Evolutionary conservation across 2,113 vertebrate genomes (phyloP), one percentile per base, ranked within the genome.

Genomic region (Xiphias gladius): DNA sequence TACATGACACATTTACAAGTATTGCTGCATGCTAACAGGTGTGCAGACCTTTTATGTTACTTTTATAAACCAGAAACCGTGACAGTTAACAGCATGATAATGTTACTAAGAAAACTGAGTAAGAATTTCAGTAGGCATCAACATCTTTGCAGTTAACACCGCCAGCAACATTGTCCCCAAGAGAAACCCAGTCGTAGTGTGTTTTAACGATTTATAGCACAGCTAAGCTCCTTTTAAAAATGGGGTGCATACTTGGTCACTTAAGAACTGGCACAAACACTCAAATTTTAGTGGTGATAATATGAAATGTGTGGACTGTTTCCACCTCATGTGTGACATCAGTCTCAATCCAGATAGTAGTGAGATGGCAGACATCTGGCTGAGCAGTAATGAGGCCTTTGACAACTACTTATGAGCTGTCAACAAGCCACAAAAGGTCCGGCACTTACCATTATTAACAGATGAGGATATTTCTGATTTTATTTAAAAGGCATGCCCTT

Each of bases 131-230:
- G 28, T 13, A 24, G 14, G 19, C 22, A 62, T 52, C 54, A 39
- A 63, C 39, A 65, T 48, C 26, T 83, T 46, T 58, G 63, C 61
- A 54, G 55, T 79, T 30, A 58, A 83, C 55, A 70, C 35, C 67
- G 68, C n/a, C 24, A 12, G 28, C 5, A 52, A 32, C 64, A 41
- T 16, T 41, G 43, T 43, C 59, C 20, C 8, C 0, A 1, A 59
- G 28, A 68, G 35, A 50, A 58, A 37, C 13, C 16, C 54, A 52
- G 9, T n/a, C 13, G 22, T 7, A 20, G 11, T 11, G 10, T 14
- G 28, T 9, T 50, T 43, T 19, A 39, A 32, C 22, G 41, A 39
- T 73, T 64, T 64, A n/a, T 9, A 68, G 55, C 35, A 65, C 26
- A 55, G 48, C 48, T 68, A 10, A 13, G 50, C 28, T 83, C 26